Conservation (phyloP, 2,113 vertebrate genomes). For the Lasiurus borealis region DNA sequence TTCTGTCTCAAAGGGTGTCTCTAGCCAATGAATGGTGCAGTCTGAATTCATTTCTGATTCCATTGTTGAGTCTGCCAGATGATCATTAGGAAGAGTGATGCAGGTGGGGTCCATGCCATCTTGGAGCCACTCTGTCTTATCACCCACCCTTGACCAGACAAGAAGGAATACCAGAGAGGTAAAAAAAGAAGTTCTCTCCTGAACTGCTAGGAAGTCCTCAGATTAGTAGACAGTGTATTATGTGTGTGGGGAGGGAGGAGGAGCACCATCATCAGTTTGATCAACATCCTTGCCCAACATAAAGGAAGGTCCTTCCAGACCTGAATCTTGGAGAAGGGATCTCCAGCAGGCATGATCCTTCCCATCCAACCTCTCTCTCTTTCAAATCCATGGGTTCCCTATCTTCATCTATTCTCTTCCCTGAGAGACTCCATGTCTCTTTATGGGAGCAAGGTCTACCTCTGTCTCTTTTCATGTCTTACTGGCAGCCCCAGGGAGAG, state of each 20-base stretch:
- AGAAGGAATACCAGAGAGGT: background rate
- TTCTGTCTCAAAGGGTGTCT: background rate
- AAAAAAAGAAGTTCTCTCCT: background rate
- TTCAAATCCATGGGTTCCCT: background rate
- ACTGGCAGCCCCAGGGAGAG: background rate
- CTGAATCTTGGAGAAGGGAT: background rate
- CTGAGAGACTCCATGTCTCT: background rate
- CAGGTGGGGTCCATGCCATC: background rate
- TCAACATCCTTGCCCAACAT: background rate
- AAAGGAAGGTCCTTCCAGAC: background rate
- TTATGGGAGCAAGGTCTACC: background rate
- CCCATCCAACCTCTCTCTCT: background rate
- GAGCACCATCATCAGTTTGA: background rate
- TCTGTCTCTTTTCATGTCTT: background rate
- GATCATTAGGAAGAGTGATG: background rate
- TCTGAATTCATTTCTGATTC: background rate
- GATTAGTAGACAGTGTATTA: background rate
- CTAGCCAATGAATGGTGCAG: background rate
- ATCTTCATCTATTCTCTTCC: background rate
- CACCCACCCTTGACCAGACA: background rate
- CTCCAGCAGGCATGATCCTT: background rate
- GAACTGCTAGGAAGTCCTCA: background rate
- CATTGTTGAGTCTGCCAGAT: background rate
- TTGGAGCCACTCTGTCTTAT: background rate
- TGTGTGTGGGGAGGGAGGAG: no score